Base-by-base conservation (phyloP, 1,140 invertebrate genomes). In the Kradibia gibbosae region DNA sequence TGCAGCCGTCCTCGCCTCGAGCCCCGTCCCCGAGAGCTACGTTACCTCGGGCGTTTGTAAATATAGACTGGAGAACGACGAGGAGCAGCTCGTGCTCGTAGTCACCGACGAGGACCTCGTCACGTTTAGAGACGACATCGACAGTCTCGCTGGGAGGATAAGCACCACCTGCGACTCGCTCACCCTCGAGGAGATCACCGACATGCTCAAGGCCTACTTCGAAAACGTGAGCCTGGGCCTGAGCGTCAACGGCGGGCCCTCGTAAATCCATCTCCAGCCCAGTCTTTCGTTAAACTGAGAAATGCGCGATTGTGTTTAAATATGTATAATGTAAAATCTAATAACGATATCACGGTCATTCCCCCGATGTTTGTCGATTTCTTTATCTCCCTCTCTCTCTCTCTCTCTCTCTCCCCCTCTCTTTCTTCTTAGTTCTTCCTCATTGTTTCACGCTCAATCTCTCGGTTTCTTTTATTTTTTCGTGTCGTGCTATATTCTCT, bases 61-160 rank as follows among this genome's bases (percentile, higher is more conserved):
- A 72, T 78, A 82, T 55, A 80, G 75, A 20, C 34, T 71, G 22
- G 70, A 80, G 3, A 81, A 84, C 15, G 71, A 74, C 31, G 73
- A 83, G 28, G 83, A 86, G 13, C 73, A 82, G n/a, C 13, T 83
- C 17, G 70, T 86, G 0, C 50, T 86, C 31, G 78, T 85, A 8
- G 82, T 86, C 25, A 85, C 83, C 2, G 83, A 84, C 22, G 82
- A 83, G 0, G 85, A 86, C 76, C 74, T 84, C 8, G 50, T 82
- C 36, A 84, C 74, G 15, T 86, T 75, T 45, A 79, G 65, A 25
- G 70, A 84, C 55, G 83, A 86, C 53, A 82, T 85, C 20, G 76
- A 67, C 17, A 80, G 78, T 17, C 81, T 86, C 15, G 83, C 84
- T 8, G 55, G 53, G n/a, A 82, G 74, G 48, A 84, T 86, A 45